These are phyloP conservation scores for Oreochromis niloticus DNA, from an alignment of 2,113 vertebrate species.

Conservation along the genomic window DNA sequence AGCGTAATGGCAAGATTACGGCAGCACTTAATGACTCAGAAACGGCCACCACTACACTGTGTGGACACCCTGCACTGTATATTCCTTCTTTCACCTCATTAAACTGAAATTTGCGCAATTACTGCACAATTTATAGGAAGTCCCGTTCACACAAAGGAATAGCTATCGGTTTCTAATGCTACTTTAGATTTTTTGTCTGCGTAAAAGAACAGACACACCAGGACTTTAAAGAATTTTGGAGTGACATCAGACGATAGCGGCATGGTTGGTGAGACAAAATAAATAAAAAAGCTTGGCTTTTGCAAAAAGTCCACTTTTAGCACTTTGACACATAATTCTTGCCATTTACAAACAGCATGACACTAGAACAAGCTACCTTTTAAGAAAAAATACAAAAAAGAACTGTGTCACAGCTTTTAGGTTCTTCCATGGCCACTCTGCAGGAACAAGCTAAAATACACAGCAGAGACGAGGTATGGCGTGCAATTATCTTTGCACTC, in stretches of 20 bases:
- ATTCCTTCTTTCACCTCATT: constrained; percentile 25
- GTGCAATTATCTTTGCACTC: neutral
- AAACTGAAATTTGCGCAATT: constrained; percentile 28
- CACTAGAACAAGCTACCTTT: neutral
- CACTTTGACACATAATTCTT: neutral
- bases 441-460: neutral
- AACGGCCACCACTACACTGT: constrained; percentile 38
- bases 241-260: too few relatives aligned
- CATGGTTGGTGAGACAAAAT: neutral
- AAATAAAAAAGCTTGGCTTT: neutral
- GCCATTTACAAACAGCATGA: neutral
- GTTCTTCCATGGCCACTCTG: neutral
- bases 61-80: constrained; percentile 20
- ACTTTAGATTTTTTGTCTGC: neutral
- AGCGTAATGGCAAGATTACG: constrained; percentile 65
- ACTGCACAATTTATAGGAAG: constrained; percentile 17
- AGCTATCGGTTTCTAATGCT: neutral
- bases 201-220: neutral
- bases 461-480: neutral
- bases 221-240: neutral
- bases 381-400: neutral
- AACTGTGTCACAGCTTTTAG: neutral
- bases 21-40: constrained; percentile 64
- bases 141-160: neutral
- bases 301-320: neutral